phyloP scores from a whole-genome alignment of 2,113 vertebrate species.

The Tychaedon coryphoeus region DNA sequence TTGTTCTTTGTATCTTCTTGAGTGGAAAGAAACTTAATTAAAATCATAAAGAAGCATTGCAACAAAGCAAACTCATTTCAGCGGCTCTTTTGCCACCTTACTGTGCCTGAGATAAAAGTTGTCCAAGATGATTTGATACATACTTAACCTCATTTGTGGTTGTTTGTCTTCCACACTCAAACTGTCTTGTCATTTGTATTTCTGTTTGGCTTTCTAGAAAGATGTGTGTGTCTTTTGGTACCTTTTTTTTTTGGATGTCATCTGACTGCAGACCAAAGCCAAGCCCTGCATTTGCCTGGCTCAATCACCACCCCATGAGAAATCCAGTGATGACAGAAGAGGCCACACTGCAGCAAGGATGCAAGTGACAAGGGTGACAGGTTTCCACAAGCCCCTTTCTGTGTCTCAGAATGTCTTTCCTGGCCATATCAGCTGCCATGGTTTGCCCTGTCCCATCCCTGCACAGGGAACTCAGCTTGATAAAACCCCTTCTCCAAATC shows the following conservation, averaged over 20 bases:
- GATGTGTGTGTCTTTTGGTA: neutral
- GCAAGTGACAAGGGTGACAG: neutral
- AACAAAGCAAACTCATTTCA: neutral
- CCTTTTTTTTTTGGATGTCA: neutral
- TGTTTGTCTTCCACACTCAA: neutral
- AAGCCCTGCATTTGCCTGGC: neutral
- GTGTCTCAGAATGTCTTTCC: neutral
- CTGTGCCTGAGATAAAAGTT: neutral
- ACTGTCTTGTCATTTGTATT: neutral
- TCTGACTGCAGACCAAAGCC: neutral
- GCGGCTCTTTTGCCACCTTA: neutral
- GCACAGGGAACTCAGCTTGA: neutral
- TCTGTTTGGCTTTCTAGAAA: neutral
- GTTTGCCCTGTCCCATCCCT: neutral
- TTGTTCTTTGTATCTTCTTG: neutral
- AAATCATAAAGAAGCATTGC: neutral
- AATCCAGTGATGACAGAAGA: neutral
- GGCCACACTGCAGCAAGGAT: neutral
- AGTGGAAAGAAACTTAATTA: neutral
- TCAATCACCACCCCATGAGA: neutral
- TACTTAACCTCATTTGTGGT: neutral
- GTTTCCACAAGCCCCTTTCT: neutral
- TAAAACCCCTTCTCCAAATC: neutral
- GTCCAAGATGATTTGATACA: neutral
- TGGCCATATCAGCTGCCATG: rapidly evolving